These are phyloP conservation scores for Luehdorfia chinensis DNA, from an alignment of 1,140 invertebrate species.

Conservation along the genomic window DNA sequence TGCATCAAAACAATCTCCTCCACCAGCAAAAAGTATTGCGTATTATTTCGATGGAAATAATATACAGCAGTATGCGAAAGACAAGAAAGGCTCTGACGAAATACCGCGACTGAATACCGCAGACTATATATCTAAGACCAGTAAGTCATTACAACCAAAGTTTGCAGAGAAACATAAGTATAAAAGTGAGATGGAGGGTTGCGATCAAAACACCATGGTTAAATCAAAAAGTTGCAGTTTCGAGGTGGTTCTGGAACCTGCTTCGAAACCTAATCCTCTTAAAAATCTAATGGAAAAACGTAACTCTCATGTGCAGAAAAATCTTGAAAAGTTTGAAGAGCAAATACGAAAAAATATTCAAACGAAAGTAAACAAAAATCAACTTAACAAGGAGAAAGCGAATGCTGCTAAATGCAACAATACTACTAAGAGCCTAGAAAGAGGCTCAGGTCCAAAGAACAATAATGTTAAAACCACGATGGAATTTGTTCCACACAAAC, in stretches of 20 bases:
- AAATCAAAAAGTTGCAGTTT: constrained; percentile 76
- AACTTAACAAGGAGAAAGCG: constrained; percentile 71
- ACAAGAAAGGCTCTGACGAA: constrained; percentile 64
- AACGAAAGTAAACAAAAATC: constrained; percentile 73
- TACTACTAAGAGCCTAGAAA: constrained; percentile 74
- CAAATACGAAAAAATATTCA: constrained; percentile 73
- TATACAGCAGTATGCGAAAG: constrained; percentile 55
- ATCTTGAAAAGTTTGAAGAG: constrained; percentile 75
- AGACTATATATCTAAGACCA: constrained; percentile 76
- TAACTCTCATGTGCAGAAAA: constrained; percentile 74
- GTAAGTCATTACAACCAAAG: constrained; percentile 66
- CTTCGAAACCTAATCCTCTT: constrained; percentile 63
- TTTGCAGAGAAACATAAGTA: constrained; percentile 70
- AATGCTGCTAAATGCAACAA: constrained; percentile 64
- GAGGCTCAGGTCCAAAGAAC: constrained; percentile 76
- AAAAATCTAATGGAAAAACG: constrained; percentile 72
- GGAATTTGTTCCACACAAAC: constrained; percentile 79
- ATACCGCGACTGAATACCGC: constrained; percentile 77
- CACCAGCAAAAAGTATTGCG: constrained; percentile 72
- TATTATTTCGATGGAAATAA: constrained; percentile 78
- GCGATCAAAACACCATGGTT: constrained; percentile 61
- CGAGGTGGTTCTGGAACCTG: constrained; percentile 72
- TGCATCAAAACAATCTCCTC: constrained; percentile 47
- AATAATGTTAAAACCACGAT: constrained; percentile 73
- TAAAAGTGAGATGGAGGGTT: constrained; percentile 65